These are phyloP conservation scores for cattle (Bos taurus) DNA, from an alignment of 2,113 vertebrate genomes.

Conservation along the genomic window DNA sequence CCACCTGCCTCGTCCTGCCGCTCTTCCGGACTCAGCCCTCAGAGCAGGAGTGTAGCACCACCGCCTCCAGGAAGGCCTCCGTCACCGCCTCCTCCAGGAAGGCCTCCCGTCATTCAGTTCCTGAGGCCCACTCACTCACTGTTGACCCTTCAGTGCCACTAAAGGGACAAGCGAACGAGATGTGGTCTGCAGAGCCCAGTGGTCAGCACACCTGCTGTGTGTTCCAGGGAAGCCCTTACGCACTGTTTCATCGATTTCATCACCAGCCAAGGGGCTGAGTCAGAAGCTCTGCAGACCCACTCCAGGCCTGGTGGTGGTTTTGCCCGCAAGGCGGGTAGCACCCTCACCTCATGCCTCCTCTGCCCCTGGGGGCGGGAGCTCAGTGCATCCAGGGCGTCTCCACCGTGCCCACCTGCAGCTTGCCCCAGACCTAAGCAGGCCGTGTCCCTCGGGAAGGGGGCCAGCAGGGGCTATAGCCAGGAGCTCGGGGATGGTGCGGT, in stretches of 20 bases:
- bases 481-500: not conserved
- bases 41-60: not conserved
- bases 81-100: not conserved
- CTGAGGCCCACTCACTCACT: not conserved
- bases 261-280: not conserved
- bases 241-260: not conserved
- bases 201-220: not conserved
- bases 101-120: not conserved
- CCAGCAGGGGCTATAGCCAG: not conserved
- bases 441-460: not conserved
- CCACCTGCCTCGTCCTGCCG: not conserved
- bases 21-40: not conserved
- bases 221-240: not conserved
- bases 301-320: not conserved
- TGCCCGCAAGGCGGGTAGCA: fast-evolving
- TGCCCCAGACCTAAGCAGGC: not conserved
- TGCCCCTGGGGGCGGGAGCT: not conserved
- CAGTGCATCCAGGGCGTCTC: not conserved
- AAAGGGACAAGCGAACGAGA: not conserved
- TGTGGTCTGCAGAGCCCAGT: not conserved
- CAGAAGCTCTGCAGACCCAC: too few relatives aligned
- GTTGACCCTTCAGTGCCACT: not conserved
- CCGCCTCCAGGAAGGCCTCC: not conserved
- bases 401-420: not conserved
- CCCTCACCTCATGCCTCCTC: not conserved